These are phyloP conservation scores for Ichneumoninae sp. DNA, from an alignment of 2,888 invertebrate species.

Conservation along the genomic window DNA sequence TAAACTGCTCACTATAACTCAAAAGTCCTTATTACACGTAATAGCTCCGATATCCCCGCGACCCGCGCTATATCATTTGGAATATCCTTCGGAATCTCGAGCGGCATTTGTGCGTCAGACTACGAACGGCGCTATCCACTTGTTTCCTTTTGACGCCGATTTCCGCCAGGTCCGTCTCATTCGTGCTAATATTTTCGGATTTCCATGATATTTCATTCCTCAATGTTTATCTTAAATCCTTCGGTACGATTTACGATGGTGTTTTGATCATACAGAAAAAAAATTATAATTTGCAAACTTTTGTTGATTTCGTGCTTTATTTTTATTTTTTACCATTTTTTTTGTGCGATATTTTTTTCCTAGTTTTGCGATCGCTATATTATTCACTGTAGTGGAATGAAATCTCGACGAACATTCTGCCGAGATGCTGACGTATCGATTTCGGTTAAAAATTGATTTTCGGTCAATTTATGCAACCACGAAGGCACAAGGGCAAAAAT, in stretches of 20 bases:
- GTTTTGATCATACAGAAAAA: not conserved
- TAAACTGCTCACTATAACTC: constrained; percentile 50
- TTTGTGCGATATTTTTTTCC: not conserved
- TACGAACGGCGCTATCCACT: constrained; percentile 33
- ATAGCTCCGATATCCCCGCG: constrained; percentile 22
- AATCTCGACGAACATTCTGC: not conserved
- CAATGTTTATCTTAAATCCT: not conserved
- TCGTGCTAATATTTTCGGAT: not conserved
- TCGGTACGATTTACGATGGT: not conserved
- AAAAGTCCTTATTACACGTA: constrained; percentile 28
- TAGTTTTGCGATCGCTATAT: not conserved
- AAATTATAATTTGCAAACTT: not conserved
- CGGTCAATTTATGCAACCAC: not conserved
- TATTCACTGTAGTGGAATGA: not conserved
- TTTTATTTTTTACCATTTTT: not conserved
- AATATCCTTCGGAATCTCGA: constrained; percentile 6
- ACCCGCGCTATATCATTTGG: constrained; percentile 13
- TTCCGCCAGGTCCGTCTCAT: not conserved
- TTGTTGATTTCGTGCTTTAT: not conserved
- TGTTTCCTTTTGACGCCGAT: not conserved
- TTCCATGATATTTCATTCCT: not conserved
- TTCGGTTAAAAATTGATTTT: not conserved
- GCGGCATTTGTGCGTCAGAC: constrained; percentile 11
- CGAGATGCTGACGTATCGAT: not conserved
- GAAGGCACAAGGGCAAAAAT: not conserved